phyloP scores from a whole-genome alignment of 2,113 vertebrate genomes.

The Menura novaehollandiae region DNA sequence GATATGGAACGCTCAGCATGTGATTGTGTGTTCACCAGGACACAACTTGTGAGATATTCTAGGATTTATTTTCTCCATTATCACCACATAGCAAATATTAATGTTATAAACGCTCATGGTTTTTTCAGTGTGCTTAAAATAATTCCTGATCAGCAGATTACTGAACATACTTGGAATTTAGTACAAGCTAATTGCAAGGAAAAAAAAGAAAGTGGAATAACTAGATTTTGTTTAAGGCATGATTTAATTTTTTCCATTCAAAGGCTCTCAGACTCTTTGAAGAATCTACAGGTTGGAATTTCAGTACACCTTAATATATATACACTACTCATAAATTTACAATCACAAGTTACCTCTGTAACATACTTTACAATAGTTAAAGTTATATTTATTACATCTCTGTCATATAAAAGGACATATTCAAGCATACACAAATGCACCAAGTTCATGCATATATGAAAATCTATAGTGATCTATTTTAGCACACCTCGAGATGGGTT shows the following conservation, averaged over 20 bases:
- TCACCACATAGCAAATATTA: background rate
- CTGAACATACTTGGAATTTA: slow-evolving; percentile 23
- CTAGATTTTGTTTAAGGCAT: background rate
- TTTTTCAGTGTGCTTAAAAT: slow-evolving; percentile 47
- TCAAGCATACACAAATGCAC: background rate
- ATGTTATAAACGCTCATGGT: background rate
- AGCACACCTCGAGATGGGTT: background rate
- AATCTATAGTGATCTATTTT: background rate
- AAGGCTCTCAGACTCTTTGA: background rate
- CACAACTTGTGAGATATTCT: background rate
- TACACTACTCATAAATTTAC: background rate
- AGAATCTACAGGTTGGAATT: background rate
- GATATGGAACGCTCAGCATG: background rate
- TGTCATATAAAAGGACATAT: background rate
- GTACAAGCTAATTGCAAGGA: slow-evolving; percentile 18
- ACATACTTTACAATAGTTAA: background rate
- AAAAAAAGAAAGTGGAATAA: background rate
- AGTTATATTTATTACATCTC: background rate
- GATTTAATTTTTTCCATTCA: background rate
- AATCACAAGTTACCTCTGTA: background rate
- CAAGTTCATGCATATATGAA: background rate
- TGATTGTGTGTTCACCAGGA: background rate
- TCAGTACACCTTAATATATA: background rate
- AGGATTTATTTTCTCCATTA: background rate
- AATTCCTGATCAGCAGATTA: slow-evolving; percentile 25